Base-by-base conservation (phyloP, 2,888 invertebrate genomes). In the Acanthopleura granulata region DNA sequence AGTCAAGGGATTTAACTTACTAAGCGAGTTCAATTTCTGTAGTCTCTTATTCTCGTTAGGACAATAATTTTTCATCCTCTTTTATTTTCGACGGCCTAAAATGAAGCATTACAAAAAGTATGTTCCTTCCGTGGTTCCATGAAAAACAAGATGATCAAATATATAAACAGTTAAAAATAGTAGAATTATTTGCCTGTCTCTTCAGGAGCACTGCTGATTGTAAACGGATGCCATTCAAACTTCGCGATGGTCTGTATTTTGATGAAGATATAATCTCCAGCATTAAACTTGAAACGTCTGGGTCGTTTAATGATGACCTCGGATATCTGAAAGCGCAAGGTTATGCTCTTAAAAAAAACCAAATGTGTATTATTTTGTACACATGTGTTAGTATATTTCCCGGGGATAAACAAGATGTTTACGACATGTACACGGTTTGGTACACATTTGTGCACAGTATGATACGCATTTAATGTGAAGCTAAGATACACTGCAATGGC, bases 151-250 rank as follows among this genome's bases (percentile, higher is more conserved):
- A 4, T 70, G 29, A 49, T n/a, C n/a, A 72, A 11, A 30, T n/a
- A 9, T 25, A 22, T 62, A 16, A 74, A 6, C 6, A 30, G 30
- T 11, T 40, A 14, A 15, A 30, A n/a, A n/a, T n/a, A n/a, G n/a
- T n/a, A n/a, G 4, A 40, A 3, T 40, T 14, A 22, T 69, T 11
- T 80, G 91, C 96, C 95, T 92, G 95, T 95, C 89, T 96, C 95
- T 90, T 98, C 97, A 0, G 98, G 98, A 12, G 97, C 97, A 85
- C 97, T 97, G 91, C 97, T 97, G 81, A 98, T 95, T 0, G 98
- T 98, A 87, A 98, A 97, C 0, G 98, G 97, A 93, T 98, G 98
- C 97, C 97, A 98, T 91, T 98, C 98, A 86, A 96, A 96, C 76
- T 94, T 94, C 0, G 98, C 97, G 77, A 98, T 96, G 11, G 94